Conservation (phyloP, 35 echinoderm and acorn worm genomes). For the Ophiothrix spiculata region DNA sequence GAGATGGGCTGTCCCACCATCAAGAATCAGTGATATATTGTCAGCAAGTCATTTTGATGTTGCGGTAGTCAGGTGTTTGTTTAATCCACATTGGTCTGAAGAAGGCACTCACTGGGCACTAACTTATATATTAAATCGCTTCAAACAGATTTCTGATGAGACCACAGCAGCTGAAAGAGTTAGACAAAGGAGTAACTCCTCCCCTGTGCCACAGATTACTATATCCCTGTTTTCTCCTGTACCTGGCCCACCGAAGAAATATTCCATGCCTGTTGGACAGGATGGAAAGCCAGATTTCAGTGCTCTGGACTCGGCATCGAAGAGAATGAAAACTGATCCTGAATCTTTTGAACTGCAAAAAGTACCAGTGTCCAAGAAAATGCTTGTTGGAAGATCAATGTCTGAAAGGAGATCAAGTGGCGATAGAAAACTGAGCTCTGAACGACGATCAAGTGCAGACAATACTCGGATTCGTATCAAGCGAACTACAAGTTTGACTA, state of each 20-base stretch:
- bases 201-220: slow-evolving; percentile 86
- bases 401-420: slow-evolving; percentile 49
- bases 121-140: slow-evolving; percentile 71
- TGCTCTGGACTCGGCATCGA: slow-evolving; percentile 33
- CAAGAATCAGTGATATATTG: slow-evolving; percentile 77
- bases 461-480: slow-evolving; percentile 1
- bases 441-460: slow-evolving; percentile 16
- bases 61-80: slow-evolving; percentile 91
- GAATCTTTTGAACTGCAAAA: too few relatives aligned
- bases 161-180: too few relatives aligned
- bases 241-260: slow-evolving; percentile 73
- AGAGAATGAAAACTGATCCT: slow-evolving; percentile 6
- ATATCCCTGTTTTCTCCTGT: slow-evolving; percentile 68
- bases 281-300: slow-evolving; percentile 21
- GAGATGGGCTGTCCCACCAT: slow-evolving; percentile 41
- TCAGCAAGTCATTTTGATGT: slow-evolving; percentile 96
- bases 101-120: slow-evolving; percentile 96
- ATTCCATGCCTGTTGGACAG: slow-evolving; percentile 59
- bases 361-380: slow-evolving; percentile 45
- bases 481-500: slow-evolving; percentile 9
- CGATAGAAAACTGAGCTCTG: slow-evolving; percentile 25
- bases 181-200: slow-evolving; percentile 87
- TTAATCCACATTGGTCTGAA: slow-evolving; percentile 90
- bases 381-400: slow-evolving; percentile 4
- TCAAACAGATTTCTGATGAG: slow-evolving; percentile 48